A percentile compares a stretch with the other conserved stretches of the same genome.
Evolutionary conservation across 2,888 invertebrate genomes (phyloP).

Genomic region (Apamea sordens): DNA sequence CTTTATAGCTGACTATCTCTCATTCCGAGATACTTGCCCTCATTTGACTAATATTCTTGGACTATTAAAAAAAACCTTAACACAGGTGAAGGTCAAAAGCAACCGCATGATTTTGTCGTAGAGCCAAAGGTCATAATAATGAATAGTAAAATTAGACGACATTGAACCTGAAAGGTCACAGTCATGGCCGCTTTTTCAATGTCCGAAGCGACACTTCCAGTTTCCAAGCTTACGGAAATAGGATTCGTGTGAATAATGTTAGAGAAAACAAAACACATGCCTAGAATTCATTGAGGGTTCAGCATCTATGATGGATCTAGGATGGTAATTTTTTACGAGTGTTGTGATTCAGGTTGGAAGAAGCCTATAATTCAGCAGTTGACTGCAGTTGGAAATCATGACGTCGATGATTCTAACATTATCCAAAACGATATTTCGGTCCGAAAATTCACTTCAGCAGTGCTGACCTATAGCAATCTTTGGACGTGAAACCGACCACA

Average conservation of each 20-base stretch:
- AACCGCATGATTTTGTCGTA: conserved; percentile 51
- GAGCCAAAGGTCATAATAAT: conserved; percentile 50
- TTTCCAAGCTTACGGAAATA: conserved; percentile 43
- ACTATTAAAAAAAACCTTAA: conserved; percentile 18
- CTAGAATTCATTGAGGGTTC: background rate
- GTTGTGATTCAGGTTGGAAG: too few relatives aligned
- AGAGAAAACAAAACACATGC: conserved; percentile 1
- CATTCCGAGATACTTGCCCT: too few relatives aligned
- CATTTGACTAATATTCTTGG: too few relatives aligned
- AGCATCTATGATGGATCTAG: too few relatives aligned
- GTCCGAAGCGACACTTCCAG: conserved; percentile 32
- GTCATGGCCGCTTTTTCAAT: conserved; percentile 56
- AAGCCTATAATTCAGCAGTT: background rate
- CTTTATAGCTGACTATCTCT: too few relatives aligned
- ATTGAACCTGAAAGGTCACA: conserved; percentile 52
- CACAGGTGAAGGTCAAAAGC: conserved; percentile 42
- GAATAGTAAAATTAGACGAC: conserved; percentile 49
- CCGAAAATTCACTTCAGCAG: background rate
- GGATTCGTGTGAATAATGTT: conserved; percentile 19
- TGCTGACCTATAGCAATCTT: background rate
- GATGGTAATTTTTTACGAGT: background rate
- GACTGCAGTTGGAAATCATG: background rate
- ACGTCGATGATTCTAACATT: background rate
- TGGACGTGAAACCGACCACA: background rate
- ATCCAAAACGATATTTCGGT: background rate